Conservation (phyloP, 2,888 invertebrate species). For the Meteorus colon region DNA sequence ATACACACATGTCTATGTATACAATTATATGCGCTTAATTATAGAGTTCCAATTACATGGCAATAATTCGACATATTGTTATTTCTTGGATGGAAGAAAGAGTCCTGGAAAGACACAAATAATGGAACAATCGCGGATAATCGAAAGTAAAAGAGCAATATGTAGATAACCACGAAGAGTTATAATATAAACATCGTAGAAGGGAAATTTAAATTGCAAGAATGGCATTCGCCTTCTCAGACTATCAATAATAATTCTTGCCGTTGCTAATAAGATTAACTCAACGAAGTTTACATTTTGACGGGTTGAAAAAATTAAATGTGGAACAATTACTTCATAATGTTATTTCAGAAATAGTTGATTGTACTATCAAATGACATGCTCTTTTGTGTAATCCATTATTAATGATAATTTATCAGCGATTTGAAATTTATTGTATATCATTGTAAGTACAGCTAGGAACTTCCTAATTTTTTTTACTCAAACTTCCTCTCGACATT, state of each 20-base stretch:
- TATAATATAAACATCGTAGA: neutral
- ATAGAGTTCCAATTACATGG: slow-evolving; percentile 24
- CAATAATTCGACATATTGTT: slow-evolving; percentile 26
- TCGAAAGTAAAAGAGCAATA: neutral
- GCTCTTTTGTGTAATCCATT: neutral
- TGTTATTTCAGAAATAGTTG: neutral
- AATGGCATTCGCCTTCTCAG: neutral
- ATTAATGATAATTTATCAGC: neutral
- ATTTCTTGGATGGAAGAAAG: neutral
- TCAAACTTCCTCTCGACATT: neutral
- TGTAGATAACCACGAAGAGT: neutral
- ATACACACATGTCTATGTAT: slow-evolving; percentile 55
- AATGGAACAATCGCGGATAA: neutral
- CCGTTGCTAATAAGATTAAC: neutral
- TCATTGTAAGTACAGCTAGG: neutral
- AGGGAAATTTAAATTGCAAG: neutral
- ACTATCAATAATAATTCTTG: slow-evolving; percentile 4
- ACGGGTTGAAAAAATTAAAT: neutral
- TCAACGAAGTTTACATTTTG: neutral
- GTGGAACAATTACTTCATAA: neutral
- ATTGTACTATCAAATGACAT: neutral
- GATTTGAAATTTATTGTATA: neutral
- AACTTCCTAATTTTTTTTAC: neutral
- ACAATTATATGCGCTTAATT: slow-evolving; percentile 41
- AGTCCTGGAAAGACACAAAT: neutral